phyloP scores from a whole-genome alignment of 2,797 vertebrate species.

The Onychomys arenicola region DNA sequence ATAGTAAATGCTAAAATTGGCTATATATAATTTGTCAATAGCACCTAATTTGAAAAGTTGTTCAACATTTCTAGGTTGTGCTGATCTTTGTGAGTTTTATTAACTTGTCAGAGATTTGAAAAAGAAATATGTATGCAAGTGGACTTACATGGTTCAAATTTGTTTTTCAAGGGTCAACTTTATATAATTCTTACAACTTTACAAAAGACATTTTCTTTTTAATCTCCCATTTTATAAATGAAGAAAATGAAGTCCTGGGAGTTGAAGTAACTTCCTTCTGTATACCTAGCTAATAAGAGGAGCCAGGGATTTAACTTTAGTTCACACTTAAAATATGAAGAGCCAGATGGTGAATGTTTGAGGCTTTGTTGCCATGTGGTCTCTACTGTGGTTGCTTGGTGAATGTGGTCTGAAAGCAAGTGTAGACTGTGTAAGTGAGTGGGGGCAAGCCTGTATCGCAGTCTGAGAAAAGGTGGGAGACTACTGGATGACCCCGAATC shows the following conservation, averaged over 20 bases:
- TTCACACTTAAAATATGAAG: conserved; percentile 7
- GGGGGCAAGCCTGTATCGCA: not conserved
- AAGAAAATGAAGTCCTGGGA: not conserved
- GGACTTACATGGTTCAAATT: not conserved
- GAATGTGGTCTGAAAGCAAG: not conserved
- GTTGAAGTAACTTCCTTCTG: not conserved
- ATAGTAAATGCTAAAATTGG: not conserved
- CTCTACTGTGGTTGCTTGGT: not conserved
- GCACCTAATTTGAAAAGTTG: not conserved
- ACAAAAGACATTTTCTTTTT: not conserved
- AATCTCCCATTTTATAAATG: not conserved
- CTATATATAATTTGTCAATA: not conserved
- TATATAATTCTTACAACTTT: conserved; percentile 17
- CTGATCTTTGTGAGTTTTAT: not conserved
- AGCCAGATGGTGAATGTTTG: not conserved
- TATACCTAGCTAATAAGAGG: not conserved
- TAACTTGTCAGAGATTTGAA: not conserved
- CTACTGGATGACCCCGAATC: not conserved
- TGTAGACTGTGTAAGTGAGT: not conserved
- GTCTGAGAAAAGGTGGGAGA: not conserved
- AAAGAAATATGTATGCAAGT: not conserved
- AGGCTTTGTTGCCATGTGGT: not conserved
- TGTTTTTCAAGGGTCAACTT: not conserved
- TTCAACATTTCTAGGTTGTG: not conserved
- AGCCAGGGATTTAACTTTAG: not conserved